Percentiles rank a stretch among this genome's conserved stretches.
phyloP scores from a whole-genome alignment of 2,888 invertebrate genomes.

The Ceratothoa steindachneri region DNA sequence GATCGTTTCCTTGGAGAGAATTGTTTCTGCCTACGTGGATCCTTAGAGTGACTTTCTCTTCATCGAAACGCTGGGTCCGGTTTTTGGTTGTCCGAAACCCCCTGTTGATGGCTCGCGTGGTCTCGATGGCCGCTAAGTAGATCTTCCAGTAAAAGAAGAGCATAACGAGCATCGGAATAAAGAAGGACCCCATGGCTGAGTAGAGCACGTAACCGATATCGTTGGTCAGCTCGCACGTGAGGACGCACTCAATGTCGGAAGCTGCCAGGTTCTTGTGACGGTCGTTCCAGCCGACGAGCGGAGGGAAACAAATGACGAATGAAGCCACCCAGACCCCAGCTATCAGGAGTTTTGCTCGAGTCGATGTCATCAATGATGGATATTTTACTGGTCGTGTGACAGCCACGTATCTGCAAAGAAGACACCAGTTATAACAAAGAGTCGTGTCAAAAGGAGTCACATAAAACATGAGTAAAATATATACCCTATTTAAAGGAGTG shows the following conservation, averaged over 20 bases:
- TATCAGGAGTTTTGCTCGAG: conserved; percentile 78
- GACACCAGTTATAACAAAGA: too few relatives aligned
- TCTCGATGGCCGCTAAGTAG: conserved; percentile 86
- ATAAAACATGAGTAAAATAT: too few relatives aligned
- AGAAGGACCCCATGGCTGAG: conserved; percentile 96
- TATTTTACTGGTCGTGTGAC: conserved; percentile 94
- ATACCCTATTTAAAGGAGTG: too few relatives aligned
- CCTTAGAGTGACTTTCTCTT: conserved; percentile 81
- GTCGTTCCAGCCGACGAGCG: conserved; percentile 89
- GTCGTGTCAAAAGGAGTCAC: too few relatives aligned
- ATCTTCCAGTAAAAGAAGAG: conserved; percentile 96
- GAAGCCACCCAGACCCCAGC: conserved; percentile 92
- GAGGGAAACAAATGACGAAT: conserved; percentile 94
- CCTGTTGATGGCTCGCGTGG: conserved; percentile 86
- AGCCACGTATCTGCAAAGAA: conserved; percentile 70
- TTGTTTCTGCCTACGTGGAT: conserved; percentile 71
- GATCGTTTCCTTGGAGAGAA: conserved; percentile 44
- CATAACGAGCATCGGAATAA: conserved; percentile 96
- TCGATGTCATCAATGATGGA: conserved; percentile 77
- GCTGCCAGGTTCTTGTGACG: conserved; percentile 49
- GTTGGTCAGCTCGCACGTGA: conserved; percentile 87
- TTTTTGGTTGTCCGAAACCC: conserved; percentile 54
- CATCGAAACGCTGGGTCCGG: conserved; percentile 65
- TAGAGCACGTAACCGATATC: conserved; percentile 94
- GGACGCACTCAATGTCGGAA: conserved; percentile 64